Evolutionary conservation across 1,140 invertebrate genomes (phyloP).

Genomic region (Colletes gigas): DNA sequence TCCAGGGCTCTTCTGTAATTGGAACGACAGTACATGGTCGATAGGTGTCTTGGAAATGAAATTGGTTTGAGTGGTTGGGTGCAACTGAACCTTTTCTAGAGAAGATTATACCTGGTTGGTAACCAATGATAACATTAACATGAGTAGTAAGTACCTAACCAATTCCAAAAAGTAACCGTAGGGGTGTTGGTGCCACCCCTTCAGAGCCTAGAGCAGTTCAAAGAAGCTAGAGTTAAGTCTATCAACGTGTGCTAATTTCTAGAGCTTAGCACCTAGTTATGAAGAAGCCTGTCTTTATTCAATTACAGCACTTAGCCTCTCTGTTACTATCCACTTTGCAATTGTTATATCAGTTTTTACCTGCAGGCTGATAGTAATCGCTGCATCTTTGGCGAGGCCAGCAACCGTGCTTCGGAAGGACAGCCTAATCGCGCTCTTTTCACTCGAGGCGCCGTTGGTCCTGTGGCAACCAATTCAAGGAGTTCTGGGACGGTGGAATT

Average conservation of each 20-base stretch:
- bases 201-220: no score
- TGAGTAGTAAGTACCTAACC: no score
- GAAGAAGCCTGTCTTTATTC: no score
- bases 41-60: background rate
- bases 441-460: constrained; percentile 75
- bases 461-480: constrained; percentile 76
- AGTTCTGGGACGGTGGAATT: constrained; percentile 75
- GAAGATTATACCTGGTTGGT: no score
- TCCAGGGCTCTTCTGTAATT: constrained; percentile 77
- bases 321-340: no score
- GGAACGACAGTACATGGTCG: constrained; percentile 15
- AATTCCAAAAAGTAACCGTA: no score
- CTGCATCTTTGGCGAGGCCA: constrained; percentile 79
- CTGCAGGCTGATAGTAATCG: constrained; percentile 78
- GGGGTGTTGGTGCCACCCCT: no score
- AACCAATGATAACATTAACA: no score
- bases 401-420: constrained; percentile 75
- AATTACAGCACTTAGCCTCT: no score
- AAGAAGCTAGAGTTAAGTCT: no score
- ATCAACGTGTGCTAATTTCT: no score
- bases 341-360: constrained; percentile 49
- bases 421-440: constrained; percentile 76
- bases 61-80: background rate
- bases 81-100: background rate
- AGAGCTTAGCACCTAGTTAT: no score